phyloP scores from a whole-genome alignment of 92 coral and sea anemone species.

The Chrysogorgia sp. region DNA sequence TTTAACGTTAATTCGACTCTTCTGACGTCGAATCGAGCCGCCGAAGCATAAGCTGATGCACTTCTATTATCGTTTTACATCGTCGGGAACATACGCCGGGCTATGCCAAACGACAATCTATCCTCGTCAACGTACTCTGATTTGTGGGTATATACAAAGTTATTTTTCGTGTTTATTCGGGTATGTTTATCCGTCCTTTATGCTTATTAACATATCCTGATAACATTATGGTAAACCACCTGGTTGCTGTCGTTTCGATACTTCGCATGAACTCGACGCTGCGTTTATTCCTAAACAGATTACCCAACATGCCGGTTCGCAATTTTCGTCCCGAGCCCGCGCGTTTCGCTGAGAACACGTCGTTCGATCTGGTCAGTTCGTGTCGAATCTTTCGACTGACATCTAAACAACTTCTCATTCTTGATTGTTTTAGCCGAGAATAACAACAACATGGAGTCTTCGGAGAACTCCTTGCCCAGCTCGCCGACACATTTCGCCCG shows the following conservation, averaged over 20 bases:
- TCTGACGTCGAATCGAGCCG: too few species aligned
- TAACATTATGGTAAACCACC: constrained; percentile 28
- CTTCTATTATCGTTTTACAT: too few species aligned
- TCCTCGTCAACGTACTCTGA: constrained; percentile 17
- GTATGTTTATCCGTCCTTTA: background rate
- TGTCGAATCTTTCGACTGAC: background rate
- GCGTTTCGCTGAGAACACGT: too few species aligned
- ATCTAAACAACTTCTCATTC: constrained; percentile 9
- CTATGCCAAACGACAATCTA: background rate
- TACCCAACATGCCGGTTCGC: too few species aligned
- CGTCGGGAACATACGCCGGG: background rate
- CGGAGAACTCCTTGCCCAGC: constrained; percentile 33
- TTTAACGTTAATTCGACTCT: too few species aligned
- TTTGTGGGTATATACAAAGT: constrained; percentile 20
- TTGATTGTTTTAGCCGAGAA: constrained; percentile 28
- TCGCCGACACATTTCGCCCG: constrained; percentile 32
- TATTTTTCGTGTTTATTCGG: constrained; percentile 41
- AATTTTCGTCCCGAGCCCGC: background rate
- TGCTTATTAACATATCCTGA: constrained; percentile 40
- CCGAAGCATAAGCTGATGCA: too few species aligned
- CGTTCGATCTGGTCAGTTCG: background rate
- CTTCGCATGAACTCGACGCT: constrained; percentile 6
- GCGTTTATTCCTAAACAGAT: too few species aligned
- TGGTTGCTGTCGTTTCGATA: background rate
- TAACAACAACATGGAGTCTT: constrained; percentile 46